Percentiles rank a stretch among this genome's conserved stretches.
Conservation (phyloP, 2,113 vertebrate species). For the Solea solea region DNA sequence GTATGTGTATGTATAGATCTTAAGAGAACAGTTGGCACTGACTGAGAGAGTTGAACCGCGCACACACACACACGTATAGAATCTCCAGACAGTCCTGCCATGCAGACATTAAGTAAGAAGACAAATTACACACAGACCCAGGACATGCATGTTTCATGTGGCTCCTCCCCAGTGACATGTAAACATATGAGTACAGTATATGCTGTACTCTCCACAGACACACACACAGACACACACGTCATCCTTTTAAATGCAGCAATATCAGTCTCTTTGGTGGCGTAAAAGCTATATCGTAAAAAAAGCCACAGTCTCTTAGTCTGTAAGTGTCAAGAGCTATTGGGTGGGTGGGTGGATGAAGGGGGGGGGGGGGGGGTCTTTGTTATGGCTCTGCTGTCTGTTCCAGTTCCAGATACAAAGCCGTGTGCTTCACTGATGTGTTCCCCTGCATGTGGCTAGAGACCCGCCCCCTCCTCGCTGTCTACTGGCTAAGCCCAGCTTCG, state of each 20-base stretch:
- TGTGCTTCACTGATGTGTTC: slow-evolving; percentile 70
- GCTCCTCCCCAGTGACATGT: slow-evolving; percentile 18
- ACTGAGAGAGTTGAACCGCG: slow-evolving; percentile 17
- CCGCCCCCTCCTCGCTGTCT: slow-evolving; percentile 50
- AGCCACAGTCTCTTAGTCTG: slow-evolving; percentile 16
- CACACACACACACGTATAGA: slow-evolving; percentile 24
- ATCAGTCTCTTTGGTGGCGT: not conserved
- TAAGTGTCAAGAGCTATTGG: slow-evolving; percentile 27
- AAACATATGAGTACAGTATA: slow-evolving; percentile 11
- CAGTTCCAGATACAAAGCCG: slow-evolving; percentile 72
- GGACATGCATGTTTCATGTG: slow-evolving; percentile 14
- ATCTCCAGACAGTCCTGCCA: not conserved
- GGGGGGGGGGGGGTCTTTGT: slow-evolving; percentile 61
- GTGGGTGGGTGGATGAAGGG: not conserved
- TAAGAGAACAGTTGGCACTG: slow-evolving; percentile 55
- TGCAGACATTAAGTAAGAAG: not conserved
- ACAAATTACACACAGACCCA: slow-evolving; percentile 2
- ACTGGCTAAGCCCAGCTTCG: slow-evolving; percentile 66
- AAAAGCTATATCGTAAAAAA: slow-evolving; percentile 22
- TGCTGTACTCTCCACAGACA: not conserved
- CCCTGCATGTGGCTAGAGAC: slow-evolving; percentile 26
- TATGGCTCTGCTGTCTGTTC: slow-evolving; percentile 60
- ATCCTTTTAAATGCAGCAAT: slow-evolving; percentile 16
- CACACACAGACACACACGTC: not conserved
- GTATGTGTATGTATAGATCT: slow-evolving; percentile 34